Percentiles rank a stretch among this genome's conserved stretches.
phyloP scores from a whole-genome alignment of 2,113 vertebrate genomes.

The Perca fluviatilis region DNA sequence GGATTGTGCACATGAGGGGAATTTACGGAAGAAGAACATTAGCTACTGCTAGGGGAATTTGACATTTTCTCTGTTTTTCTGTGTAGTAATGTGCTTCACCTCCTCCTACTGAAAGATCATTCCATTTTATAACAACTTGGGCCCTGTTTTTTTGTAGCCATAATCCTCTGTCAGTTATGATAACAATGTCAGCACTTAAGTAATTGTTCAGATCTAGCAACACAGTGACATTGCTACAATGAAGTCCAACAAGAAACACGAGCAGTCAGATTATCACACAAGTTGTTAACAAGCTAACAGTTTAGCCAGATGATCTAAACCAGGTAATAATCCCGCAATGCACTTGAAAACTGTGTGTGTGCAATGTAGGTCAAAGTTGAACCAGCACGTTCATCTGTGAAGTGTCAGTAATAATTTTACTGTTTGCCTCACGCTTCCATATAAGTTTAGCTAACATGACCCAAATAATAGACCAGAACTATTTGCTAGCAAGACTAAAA shows the following conservation, averaged over 20 bases:
- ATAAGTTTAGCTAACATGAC: no score
- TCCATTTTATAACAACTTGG: constrained; percentile 26
- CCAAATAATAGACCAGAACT: no score
- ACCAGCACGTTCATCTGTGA: no score
- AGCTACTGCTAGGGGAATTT: constrained; percentile 28
- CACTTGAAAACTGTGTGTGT: no score
- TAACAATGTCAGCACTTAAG: not conserved
- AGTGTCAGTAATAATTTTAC: no score
- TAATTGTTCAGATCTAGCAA: not conserved
- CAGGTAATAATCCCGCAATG: no score
- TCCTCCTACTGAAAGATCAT: not conserved
- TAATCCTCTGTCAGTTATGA: constrained; percentile 21
- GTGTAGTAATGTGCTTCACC: not conserved
- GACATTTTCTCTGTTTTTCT: constrained; percentile 21
- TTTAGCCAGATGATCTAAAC: no score
- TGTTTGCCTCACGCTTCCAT: no score
- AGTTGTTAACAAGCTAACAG: not conserved
- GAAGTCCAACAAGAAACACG: not conserved
- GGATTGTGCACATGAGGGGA: constrained; percentile 48
- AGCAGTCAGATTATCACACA: not conserved
- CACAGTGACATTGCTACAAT: not conserved
- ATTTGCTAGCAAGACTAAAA: no score
- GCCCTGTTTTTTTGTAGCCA: constrained; percentile 3
- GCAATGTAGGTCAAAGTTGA: no score
- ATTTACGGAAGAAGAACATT: constrained; percentile 35